These are phyloP conservation scores for Phocides pigmalion DNA, from an alignment of 1,140 invertebrate genomes.

Conservation along the genomic window DNA sequence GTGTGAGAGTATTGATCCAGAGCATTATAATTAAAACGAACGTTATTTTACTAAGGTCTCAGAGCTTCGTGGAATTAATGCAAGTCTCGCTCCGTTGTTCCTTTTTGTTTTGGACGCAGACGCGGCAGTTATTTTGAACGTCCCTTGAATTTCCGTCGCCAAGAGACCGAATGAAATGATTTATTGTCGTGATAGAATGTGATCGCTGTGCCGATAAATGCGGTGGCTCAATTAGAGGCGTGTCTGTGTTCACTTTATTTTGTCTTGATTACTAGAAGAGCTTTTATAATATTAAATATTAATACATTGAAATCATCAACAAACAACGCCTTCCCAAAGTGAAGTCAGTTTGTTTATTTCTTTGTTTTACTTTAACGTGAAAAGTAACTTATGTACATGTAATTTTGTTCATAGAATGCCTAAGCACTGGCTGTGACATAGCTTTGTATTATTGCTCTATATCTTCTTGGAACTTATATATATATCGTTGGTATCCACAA, in stretches of 20 bases:
- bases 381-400: too few relatives aligned
- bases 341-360: too few relatives aligned
- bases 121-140: constrained; percentile 25
- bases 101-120: constrained; percentile 19
- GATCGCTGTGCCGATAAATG: constrained; percentile 19
- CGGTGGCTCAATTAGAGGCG: constrained; percentile 16
- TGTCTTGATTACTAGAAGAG: not conserved
- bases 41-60: not conserved
- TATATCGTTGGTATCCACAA: too few relatives aligned
- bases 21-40: not conserved
- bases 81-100: constrained; percentile 15
- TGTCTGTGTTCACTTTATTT: not conserved
- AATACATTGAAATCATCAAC: too few relatives aligned
- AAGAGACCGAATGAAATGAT: constrained; percentile 28
- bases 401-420: too few relatives aligned
- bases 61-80: constrained; percentile 12
- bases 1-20: too few relatives aligned
- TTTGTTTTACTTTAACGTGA: too few relatives aligned
- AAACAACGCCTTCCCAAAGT: too few relatives aligned
- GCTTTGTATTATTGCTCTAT: too few relatives aligned
- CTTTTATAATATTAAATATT: not conserved
- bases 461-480: too few relatives aligned
- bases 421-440: too few relatives aligned
- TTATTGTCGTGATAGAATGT: constrained; percentile 23
- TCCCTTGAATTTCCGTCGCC: constrained; percentile 22